Conservation (phyloP, 30 jellyfish, hydroid and myxozoan genomes). For the Catostylus mosaicus region DNA sequence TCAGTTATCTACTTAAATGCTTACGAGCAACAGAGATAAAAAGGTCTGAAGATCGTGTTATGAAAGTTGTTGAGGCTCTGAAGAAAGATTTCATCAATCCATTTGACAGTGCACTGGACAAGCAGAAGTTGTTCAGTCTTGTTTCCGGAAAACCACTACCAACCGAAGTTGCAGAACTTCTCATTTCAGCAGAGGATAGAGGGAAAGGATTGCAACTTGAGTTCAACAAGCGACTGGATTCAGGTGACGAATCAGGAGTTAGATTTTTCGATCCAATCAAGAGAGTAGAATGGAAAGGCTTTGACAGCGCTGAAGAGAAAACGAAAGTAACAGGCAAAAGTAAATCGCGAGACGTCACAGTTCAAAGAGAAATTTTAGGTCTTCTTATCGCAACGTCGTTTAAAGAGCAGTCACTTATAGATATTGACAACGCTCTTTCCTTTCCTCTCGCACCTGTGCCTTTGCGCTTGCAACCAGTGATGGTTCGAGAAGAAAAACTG, state of each 20-base stretch:
- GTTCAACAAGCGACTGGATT: slow-evolving; percentile 13
- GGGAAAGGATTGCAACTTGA: slow-evolving; percentile 11
- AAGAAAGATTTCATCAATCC: slow-evolving; percentile 54
- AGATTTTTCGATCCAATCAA: background rate
- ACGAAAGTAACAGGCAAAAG: background rate
- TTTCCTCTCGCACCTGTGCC: too few species aligned
- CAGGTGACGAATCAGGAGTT: background rate
- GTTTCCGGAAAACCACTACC: slow-evolving; percentile 19
- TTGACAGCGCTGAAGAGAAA: too few species aligned
- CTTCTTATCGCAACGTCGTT: slow-evolving; percentile 7
- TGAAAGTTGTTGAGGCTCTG: slow-evolving; percentile 15
- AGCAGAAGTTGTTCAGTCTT: slow-evolving; percentile 17
- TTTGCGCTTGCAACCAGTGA: too few species aligned
- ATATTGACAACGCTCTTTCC: too few species aligned
- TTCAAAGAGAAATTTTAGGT: too few species aligned
- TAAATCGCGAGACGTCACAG: slow-evolving; percentile 6
- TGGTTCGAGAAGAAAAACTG: too few species aligned
- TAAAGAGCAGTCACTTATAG: too few species aligned
- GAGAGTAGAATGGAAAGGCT: background rate
- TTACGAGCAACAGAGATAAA: slow-evolving; percentile 30
- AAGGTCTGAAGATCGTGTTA: slow-evolving; percentile 25
- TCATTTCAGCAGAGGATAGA: slow-evolving; percentile 5
- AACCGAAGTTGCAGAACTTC: background rate
- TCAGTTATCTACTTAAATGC: slow-evolving; percentile 20
- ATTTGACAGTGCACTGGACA: slow-evolving; percentile 29